phyloP scores from a whole-genome alignment of 1,140 invertebrate species.

The Cepaea nemoralis region DNA sequence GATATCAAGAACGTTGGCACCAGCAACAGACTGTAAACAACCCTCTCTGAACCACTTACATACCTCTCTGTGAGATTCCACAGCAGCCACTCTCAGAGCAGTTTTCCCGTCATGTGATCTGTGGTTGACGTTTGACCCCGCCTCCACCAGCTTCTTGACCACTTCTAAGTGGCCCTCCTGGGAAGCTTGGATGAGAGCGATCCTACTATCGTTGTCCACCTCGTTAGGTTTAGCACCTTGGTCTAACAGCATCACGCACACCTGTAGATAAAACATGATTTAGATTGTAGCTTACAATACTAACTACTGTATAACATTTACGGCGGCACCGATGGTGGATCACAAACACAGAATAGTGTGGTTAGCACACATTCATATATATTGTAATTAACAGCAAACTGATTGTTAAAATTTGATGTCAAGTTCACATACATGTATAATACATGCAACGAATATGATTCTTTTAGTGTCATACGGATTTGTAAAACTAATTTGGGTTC shows the following conservation, averaged over 20 bases:
- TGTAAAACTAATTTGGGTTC: too few species aligned
- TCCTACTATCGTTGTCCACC: constrained; percentile 83
- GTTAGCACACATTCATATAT: too few species aligned
- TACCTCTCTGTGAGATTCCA: constrained; percentile 85
- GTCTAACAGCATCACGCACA: constrained; percentile 82
- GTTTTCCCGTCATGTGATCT: constrained; percentile 92
- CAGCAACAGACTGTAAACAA: background rate
- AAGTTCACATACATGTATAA: too few species aligned
- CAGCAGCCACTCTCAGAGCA: constrained; percentile 83
- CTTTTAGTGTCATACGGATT: too few species aligned
- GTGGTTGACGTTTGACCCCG: constrained; percentile 79
- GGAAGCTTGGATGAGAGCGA: constrained; percentile 68
- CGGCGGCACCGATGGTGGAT: too few species aligned
- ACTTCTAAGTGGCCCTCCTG: constrained; percentile 69
- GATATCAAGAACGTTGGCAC: too few species aligned
- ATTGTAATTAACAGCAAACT: too few species aligned
- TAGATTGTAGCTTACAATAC: too few species aligned
- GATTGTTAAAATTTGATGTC: too few species aligned
- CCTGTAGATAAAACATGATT: constrained; percentile 53
- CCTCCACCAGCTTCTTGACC: constrained; percentile 60
- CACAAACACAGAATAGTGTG: too few species aligned
- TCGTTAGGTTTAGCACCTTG: constrained; percentile 93
- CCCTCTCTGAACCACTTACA: constrained; percentile 67
- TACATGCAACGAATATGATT: too few species aligned
- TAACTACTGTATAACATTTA: too few species aligned